Evolutionary conservation across 2,113 vertebrate genomes (phyloP), one percentile per base, ranked within the genome.

Genomic region (Neolamprologus ventralis): DNA sequence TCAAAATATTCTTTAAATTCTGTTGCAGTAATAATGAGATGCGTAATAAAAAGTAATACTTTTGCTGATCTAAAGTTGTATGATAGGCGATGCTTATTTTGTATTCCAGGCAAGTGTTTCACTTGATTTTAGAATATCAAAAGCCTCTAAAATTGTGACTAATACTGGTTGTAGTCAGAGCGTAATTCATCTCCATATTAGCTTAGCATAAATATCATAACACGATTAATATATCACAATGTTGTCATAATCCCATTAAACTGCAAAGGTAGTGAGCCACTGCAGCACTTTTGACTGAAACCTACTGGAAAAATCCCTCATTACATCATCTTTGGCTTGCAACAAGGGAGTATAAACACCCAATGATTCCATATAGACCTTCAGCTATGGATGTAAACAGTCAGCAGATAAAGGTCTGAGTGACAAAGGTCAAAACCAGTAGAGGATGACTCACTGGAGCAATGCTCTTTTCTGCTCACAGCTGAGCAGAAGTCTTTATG

Each of bases 361-460:
- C 23, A 12, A 3, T 7, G 37, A 80, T 63, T 33, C 40, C 12
- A 31, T 33, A n/a, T 5, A 14, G 10, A 82, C 23, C 33, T 63
- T 55, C 14, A 65, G 10, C 63, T 16, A 6, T 68, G 58, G 58
- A 55, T 40, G n/a, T 63, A 45, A 75, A 75, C 80, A 7, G 51
- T 5, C 60, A 40, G 63, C n/a, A 63, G 33, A 42, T 54, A 73
- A 51, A 68, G 79, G 53, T 78, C 14, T 86, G 80, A 90, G 53
- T 88, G 83, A 80, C 73, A 55, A 63, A 87, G 82, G 88, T 88
- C 57, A 79, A 55, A 84, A 80, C 21, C 84, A 8, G 37, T 8
- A 26, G 42, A 81, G 71, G 79, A 80, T 94, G 93, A 93, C 82
- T 95, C 91, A 91, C 23, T 57, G 80, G 13, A 78, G 81, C 35